A percentile compares a stretch with the other conserved stretches of the same genome.
Conservation (phyloP, 2,797 vertebrate species). For the Gambelia wislizenii region DNA sequence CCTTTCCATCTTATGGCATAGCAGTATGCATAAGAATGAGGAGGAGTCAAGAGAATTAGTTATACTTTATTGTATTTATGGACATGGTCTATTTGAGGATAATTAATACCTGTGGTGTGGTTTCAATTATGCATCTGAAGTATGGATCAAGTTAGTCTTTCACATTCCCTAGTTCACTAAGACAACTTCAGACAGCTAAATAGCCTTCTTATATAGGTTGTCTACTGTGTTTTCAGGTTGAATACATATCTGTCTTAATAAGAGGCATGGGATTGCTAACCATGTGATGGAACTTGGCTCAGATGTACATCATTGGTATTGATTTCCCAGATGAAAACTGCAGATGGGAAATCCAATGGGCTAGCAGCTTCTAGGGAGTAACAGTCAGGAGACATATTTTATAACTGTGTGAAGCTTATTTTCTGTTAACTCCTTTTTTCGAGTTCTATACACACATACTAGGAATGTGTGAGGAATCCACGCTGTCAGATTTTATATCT, state of each 20-base stretch:
- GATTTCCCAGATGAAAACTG: constrained; percentile 50
- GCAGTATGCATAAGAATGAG: background rate
- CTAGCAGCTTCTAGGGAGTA: constrained; percentile 14
- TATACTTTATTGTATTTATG: background rate
- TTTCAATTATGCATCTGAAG: constrained; percentile 41
- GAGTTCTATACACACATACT: background rate
- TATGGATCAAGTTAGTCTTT: background rate
- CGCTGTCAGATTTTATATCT: background rate
- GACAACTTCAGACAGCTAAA: constrained; percentile 36
- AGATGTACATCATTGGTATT: constrained; percentile 36
- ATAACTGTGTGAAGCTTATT: constrained; percentile 14
- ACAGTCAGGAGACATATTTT: constrained; percentile 29
- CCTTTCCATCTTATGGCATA: constrained; percentile 6
- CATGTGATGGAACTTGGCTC: constrained; percentile 45
- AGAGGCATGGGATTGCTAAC: constrained; percentile 30
- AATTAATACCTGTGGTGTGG: constrained; percentile 20
- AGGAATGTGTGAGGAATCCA: background rate
- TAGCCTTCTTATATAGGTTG: constrained; percentile 13
- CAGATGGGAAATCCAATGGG: constrained; percentile 32
- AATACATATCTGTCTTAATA: constrained; percentile 48
- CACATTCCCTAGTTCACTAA: background rate
- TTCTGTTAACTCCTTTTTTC: constrained; percentile 19
- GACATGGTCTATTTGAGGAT: background rate
- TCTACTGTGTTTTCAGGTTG: constrained; percentile 39
- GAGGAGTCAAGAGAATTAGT: background rate